Conservation (phyloP, 2,888 invertebrate genomes). For the Harpagoxenus sublaevis region DNA sequence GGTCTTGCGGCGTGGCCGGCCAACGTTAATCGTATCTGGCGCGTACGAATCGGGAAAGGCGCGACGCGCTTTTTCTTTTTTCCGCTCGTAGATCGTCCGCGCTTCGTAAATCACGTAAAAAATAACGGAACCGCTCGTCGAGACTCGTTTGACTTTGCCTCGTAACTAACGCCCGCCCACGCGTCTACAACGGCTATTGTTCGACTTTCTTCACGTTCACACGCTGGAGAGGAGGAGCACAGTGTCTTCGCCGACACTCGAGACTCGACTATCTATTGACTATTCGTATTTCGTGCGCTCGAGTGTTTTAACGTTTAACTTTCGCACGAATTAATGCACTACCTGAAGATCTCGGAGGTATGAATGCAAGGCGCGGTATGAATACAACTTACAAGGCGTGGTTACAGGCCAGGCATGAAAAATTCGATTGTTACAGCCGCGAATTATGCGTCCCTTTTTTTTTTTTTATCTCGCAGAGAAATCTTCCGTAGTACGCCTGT, state of each 20-base stretch:
- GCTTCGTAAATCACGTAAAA: neutral
- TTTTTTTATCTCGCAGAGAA: neutral
- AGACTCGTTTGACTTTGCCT: neutral
- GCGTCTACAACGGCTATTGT: slow-evolving; percentile 7
- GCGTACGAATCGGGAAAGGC: neutral
- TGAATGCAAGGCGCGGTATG: slow-evolving; percentile 1
- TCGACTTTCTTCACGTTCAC: slow-evolving; percentile 24
- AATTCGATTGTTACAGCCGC: neutral
- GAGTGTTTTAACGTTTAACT: slow-evolving; percentile 5
- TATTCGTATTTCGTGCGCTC: too few relatives aligned
- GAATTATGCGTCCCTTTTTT: neutral
- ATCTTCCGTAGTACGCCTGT: neutral
- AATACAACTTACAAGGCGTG: slow-evolving; percentile 12
- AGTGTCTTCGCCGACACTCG: neutral
- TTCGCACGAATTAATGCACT: neutral
- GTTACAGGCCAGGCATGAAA: neutral
- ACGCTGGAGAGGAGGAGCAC: neutral
- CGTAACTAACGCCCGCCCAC: slow-evolving; percentile 13
- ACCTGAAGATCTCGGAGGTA: neutral
- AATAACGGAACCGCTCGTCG: slow-evolving; percentile 18
- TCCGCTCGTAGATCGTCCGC: neutral
- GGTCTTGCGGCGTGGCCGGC: neutral
- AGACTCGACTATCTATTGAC: neutral
- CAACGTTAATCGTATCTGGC: neutral
- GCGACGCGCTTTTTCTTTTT: neutral